These are phyloP conservation scores for Caenorhabditis plicata DNA, from an alignment of 2,888 invertebrate species.

Conservation along the genomic window DNA sequence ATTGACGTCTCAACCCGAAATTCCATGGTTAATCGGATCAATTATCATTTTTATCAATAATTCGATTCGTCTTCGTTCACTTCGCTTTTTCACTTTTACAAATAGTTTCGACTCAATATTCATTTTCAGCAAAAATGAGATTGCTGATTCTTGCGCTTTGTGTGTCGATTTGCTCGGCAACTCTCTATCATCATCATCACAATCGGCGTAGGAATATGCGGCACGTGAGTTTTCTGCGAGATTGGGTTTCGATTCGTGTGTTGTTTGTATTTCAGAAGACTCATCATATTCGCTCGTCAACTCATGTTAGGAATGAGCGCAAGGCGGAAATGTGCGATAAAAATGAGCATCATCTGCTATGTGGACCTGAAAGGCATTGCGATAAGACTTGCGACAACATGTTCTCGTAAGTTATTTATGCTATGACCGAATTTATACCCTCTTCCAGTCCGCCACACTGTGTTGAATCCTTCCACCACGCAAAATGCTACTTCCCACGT, in stretches of 20 bases:
- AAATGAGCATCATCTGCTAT: slow-evolving; percentile 50
- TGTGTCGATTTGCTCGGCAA: slow-evolving; percentile 1
- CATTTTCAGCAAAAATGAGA: too few species aligned
- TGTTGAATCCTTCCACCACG: slow-evolving; percentile 19
- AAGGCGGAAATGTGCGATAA: slow-evolving; percentile 30
- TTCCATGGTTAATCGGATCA: too few species aligned
- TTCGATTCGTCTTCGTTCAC: too few species aligned
- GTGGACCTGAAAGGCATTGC: slow-evolving; percentile 53
- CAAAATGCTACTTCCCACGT: slow-evolving; percentile 54
- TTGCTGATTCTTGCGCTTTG: neutral
- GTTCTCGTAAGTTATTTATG: slow-evolving; percentile 34
- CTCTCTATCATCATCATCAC: slow-evolving; percentile 18
- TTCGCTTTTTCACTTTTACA: too few species aligned
- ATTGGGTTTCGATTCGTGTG: too few species aligned
- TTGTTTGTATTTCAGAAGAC: neutral
- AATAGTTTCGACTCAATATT: too few species aligned
- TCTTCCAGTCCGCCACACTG: slow-evolving; percentile 50
- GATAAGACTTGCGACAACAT: slow-evolving; percentile 53
- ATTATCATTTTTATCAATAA: too few species aligned
- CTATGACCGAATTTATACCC: neutral
- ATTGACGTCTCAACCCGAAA: too few species aligned
- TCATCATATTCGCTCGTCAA: neutral
- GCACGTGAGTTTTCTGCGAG: slow-evolving; percentile 7
- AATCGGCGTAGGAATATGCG: slow-evolving; percentile 10
- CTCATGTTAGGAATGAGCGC: slow-evolving; percentile 30